Percentiles rank a stretch among this genome's conserved stretches.
Conservation (phyloP, 2,797 vertebrate genomes). For the Gobionotothen gibberifrons region DNA sequence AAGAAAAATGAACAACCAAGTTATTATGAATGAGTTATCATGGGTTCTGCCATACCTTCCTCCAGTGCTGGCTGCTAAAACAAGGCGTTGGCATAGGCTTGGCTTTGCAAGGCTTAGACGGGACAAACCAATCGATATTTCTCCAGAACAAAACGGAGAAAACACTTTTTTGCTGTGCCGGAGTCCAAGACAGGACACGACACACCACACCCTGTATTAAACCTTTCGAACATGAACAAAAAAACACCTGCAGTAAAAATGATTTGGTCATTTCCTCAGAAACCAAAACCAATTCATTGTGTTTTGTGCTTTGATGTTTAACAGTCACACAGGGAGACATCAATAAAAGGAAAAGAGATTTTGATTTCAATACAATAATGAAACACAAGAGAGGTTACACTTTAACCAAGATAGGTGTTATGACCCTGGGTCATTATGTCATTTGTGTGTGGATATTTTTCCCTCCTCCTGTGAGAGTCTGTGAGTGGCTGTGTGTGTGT, state of each 20-base stretch:
- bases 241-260: constrained; percentile 9
- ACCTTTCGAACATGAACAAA: background rate
- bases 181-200: background rate
- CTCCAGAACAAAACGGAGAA: background rate
- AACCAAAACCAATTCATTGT: background rate
- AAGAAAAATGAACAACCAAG: too few species aligned
- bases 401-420: background rate
- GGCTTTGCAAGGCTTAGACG: background rate
- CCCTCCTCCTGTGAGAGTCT: too few species aligned
- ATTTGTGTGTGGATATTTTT: too few species aligned
- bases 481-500: too few species aligned
- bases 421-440: too few species aligned
- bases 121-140: constrained; percentile 12
- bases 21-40: too few species aligned
- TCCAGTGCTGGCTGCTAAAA: too few species aligned
- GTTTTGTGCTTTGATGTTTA: constrained; percentile 22
- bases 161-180: too few species aligned
- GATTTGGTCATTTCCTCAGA: background rate
- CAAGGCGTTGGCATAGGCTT: too few species aligned
- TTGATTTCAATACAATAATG: constrained; percentile 14
- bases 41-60: too few species aligned
- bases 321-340: constrained; percentile 18
- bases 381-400: background rate
- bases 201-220: background rate
- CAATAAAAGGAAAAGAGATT: background rate